Conservation (phyloP, 2,797 vertebrate genomes). For the Dendrocincla fuliginosa region DNA sequence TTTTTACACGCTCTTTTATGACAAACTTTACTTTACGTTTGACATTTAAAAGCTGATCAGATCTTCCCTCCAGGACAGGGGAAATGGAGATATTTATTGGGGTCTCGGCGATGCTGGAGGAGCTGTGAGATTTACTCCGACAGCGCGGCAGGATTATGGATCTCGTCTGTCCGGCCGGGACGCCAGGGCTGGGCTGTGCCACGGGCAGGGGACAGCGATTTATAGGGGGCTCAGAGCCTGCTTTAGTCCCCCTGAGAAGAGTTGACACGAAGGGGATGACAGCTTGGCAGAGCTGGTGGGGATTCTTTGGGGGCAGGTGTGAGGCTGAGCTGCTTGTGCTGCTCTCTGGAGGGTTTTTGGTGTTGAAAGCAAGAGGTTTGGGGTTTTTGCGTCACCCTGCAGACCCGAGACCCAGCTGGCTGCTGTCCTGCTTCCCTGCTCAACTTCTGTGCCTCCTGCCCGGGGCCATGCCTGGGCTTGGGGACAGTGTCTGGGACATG, state of each 20-base stretch:
- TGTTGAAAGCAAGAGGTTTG: not conserved
- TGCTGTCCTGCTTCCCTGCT: not conserved
- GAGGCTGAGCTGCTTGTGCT: rapidly evolving
- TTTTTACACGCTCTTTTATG: slow-evolving; percentile 69
- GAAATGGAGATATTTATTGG: slow-evolving; percentile 73
- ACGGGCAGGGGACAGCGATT: not conserved
- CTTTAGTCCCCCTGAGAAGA: not conserved
- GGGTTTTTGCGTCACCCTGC: not conserved
- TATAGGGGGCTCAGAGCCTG: not conserved
- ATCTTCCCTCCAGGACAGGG: slow-evolving; percentile 62
- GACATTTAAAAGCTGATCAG: slow-evolving; percentile 72
- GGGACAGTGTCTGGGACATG: rapidly evolving
- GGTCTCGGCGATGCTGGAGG: slow-evolving; percentile 13
- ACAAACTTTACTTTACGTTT: slow-evolving; percentile 73
- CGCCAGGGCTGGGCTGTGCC: not conserved
- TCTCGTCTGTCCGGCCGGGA: not conserved
- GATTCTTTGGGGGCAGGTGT: not conserved
- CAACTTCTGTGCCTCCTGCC: not conserved
- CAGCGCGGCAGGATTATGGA: not conserved
- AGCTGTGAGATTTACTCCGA: slow-evolving; percentile 59
- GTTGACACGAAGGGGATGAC: not conserved
- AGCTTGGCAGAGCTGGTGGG: rapidly evolving
- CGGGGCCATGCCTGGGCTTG: not conserved
- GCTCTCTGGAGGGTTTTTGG: not conserved
- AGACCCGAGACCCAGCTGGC: not conserved